These are phyloP conservation scores for Poeciliopsis presidionis DNA, from an alignment of 2,797 vertebrate species.

Conservation along the genomic window DNA sequence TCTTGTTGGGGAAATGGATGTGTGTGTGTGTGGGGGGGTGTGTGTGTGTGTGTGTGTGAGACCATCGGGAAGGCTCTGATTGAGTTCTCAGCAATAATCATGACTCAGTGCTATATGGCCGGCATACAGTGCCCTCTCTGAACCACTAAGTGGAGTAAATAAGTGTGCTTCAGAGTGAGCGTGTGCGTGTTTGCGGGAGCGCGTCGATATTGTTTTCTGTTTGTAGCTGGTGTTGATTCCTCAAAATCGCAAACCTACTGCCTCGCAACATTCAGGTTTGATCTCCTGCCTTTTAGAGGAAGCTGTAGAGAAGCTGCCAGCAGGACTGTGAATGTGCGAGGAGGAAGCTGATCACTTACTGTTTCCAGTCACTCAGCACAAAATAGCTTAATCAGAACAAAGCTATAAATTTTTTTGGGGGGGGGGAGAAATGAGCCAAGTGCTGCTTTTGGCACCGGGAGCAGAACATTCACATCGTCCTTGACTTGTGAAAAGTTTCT, in stretches of 20 bases:
- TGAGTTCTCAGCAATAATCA: conserved; percentile 59
- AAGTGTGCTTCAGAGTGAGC: conserved; percentile 23
- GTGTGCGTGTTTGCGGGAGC: background rate
- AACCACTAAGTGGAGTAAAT: conserved; percentile 60
- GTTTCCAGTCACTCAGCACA: conserved; percentile 63
- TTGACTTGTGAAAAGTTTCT: conserved; percentile 13
- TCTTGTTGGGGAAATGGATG: conserved; percentile 40
- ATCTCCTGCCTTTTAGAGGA: conserved; percentile 18
- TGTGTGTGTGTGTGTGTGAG: conserved; percentile 9
- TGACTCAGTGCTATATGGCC: conserved; percentile 68
- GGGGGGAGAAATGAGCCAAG: conserved; percentile 11
- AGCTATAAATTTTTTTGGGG: conserved; percentile 20
- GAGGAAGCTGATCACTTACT: conserved; percentile 44
- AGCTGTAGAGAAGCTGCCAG: conserved; percentile 28
- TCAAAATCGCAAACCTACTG: too few relatives aligned
- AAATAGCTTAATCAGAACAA: conserved; percentile 30
- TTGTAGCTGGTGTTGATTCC: conserved; percentile 35
- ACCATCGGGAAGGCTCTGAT: conserved; percentile 51
- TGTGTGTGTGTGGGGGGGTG: background rate
- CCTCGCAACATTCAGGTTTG: background rate
- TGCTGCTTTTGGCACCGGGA: background rate
- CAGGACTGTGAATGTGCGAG: conserved; percentile 28
- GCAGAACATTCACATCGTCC: conserved; percentile 31
- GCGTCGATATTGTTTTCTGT: background rate
- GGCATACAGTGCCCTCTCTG: conserved; percentile 49